These are phyloP conservation scores for Pogoniulus pusillus DNA, from an alignment of 2,797 vertebrate genomes.

Conservation along the genomic window DNA sequence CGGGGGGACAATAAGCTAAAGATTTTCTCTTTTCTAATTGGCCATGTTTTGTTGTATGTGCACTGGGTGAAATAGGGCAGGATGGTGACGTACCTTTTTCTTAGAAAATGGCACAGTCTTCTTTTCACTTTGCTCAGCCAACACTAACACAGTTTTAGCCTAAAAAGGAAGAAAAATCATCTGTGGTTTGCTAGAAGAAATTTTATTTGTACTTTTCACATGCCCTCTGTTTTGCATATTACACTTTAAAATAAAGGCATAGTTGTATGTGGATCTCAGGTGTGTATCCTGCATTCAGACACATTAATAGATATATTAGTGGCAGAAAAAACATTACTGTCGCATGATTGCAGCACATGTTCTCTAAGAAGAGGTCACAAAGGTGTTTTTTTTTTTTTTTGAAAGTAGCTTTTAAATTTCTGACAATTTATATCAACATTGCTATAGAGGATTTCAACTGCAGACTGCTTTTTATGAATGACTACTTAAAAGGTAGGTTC, in stretches of 20 bases:
- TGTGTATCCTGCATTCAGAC: background rate
- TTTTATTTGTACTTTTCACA: background rate
- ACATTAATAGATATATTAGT: background rate
- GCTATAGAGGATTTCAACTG: background rate
- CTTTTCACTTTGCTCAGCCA: background rate
- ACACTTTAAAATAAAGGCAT: background rate
- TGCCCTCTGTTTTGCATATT: background rate
- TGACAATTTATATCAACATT: background rate
- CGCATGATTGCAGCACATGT: fast-evolving
- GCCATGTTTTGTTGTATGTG: background rate
- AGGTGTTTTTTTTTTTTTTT: background rate
- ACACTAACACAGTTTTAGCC: background rate
- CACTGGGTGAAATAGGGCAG: background rate
- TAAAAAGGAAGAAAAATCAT: background rate
- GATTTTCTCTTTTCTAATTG: background rate
- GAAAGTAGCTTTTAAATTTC: background rate
- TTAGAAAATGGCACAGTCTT: background rate
- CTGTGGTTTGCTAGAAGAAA: background rate
- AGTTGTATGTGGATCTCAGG: background rate
- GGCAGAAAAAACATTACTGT: background rate
- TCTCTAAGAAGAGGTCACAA: background rate
- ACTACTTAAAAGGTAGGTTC: background rate
- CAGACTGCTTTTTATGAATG: background rate
- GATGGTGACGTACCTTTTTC: background rate
- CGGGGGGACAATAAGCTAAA: background rate